Base-by-base conservation (phyloP, 2,113 vertebrate genomes). In the Phalacrocorax pelagicus region DNA sequence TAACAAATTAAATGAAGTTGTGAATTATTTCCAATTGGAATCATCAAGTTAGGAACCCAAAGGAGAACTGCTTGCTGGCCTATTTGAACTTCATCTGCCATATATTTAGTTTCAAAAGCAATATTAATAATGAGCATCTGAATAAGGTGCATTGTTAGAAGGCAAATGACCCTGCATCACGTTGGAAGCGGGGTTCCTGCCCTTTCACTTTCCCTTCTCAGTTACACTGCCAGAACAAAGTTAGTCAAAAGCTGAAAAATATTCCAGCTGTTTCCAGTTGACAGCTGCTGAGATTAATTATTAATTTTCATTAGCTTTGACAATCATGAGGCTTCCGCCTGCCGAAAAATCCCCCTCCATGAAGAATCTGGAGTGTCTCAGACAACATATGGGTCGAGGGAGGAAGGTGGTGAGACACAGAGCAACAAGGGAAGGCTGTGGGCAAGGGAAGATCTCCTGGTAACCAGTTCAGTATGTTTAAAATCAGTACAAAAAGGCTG, bases 401-500 rank as follows among this genome's bases (percentile, higher is more conserved):
- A 94, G 92, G 95, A 84, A 90, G 92, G 86, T 91, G 88, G 69
- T 94, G 51, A 95, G 90, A 88, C 82, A 70, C 63, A 78, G 87
- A 94, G 86, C 92, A 94, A 83, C 82, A 83, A 79, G 95, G 75
- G 82, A 88, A 63, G 90, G 90, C 34, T 12, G 44, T 92, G 93
- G 82, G 88, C 80, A 95, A 59, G 88, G 67, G 71, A 80, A 74
- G 71, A 92, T 69, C 86, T 94, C 90, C 18, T 30, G 44, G 83
- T 90, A 95, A 81, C 40, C 0, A 0, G 80, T 71, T 71, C 54
- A 77, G 77, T 80, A 8, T 72, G 66, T 95, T 81, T 75, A 63
- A 91, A 95, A 91, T 91, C 90, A 72, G 71, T 91, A 61, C 72
- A 52, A 94, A 96, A 92, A 94, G 74, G 88, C 94, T 92, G 83